A percentile compares a stretch with the other conserved stretches of the same genome.
Conservation (phyloP, 2,888 invertebrate genomes). For the Philhelius pedissequus region DNA sequence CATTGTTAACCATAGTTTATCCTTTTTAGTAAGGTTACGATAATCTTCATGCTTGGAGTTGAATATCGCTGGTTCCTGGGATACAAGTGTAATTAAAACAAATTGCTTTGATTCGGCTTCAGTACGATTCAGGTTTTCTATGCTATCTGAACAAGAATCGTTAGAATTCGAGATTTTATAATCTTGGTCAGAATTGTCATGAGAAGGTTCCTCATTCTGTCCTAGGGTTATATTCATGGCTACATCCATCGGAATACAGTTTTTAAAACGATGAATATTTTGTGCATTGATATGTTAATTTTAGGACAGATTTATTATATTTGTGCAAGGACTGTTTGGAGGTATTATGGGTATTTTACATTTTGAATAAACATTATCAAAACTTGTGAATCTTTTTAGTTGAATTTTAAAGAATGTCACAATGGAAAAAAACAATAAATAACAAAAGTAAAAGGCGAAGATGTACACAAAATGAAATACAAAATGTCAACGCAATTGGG, state of each 20-base stretch:
- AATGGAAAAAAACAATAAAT: background rate
- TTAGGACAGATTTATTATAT: background rate
- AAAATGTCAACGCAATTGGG: background rate
- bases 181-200: background rate
- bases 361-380: background rate
- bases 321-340: background rate
- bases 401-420: background rate
- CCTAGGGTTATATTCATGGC: background rate
- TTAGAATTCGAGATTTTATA: background rate
- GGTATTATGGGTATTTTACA: background rate
- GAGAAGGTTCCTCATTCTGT: background rate
- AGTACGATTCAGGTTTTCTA: background rate
- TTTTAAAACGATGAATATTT: background rate
- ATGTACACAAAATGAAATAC: background rate
- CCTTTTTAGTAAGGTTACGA: slow-evolving; percentile 74
- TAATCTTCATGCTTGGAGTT: slow-evolving; percentile 76
- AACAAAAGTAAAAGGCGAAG: background rate
- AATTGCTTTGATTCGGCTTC: slow-evolving; percentile 71
- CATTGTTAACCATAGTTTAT: slow-evolving; percentile 75
- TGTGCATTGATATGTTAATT: background rate
- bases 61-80: slow-evolving; percentile 75
- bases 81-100: slow-evolving; percentile 74
- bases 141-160: background rate
- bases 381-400: background rate
- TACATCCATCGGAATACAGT: background rate